Evolutionary conservation across 2,113 vertebrate genomes (phyloP), one percentile per base, ranked within the genome.

Genomic region (Tursiops truncatus): DNA sequence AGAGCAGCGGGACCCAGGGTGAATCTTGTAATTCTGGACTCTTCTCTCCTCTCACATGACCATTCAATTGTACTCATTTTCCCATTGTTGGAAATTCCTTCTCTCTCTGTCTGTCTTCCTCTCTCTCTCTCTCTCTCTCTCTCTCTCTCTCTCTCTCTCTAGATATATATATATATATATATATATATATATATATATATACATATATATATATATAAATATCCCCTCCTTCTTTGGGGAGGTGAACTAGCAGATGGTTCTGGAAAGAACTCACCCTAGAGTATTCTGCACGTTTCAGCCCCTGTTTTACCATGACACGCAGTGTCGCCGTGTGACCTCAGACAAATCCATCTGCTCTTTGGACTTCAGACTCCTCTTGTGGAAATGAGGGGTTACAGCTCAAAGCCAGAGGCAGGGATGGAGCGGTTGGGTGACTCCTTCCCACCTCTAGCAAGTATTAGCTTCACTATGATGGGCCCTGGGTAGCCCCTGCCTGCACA

Each of bases 231-330:
- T n/a, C 47, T 56, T 20, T 3, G 6, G 28, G 36, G 11, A 47
- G 2, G 36, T 0, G 14, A 3, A 0, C 17, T 6, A 12, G 36
- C 9, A 13, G 14, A 1, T 3, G 4, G 1, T 26, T 17, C 33
- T 56, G 44, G 20, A 6, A 14, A 18, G 47, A 62, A 5, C 4
- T 12, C 3, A 4, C 60, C 76, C 14, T 23, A 20, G 0, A 3
- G 18, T 17, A 6, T 15, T 89, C 36, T 28, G 14, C 18, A 4
- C 0, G 0, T 1, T 20, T 28, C 2, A 6, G 25, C n/a, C 50
- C 8, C 14, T 70, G 9, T 47, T 67, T 44, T 44, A 2, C 73
- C 8, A 0, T 0, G 0, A 33, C 1, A 1, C 2, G 2, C 63
- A 26, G 12, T 9, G n/a, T 44, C 2, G 2, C 63, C 31, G 9